A percentile compares a stretch with the other conserved stretches of the same genome.
Evolutionary conservation across 1,140 invertebrate genomes (phyloP).

Genomic region (Pinna nobilis): DNA sequence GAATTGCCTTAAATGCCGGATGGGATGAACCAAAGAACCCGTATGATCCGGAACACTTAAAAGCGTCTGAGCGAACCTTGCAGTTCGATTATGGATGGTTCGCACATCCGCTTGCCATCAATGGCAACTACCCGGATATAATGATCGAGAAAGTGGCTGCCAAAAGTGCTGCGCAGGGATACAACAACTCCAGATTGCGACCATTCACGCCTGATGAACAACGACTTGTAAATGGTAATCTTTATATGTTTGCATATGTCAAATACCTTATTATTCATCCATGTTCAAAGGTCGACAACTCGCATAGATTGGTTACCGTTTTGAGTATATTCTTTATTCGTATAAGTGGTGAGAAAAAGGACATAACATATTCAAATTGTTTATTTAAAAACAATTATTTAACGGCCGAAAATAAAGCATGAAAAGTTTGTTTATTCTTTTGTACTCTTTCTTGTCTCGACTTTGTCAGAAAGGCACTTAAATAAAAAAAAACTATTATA

Average conservation of each 20-base stretch:
- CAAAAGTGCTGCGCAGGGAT: conserved; percentile 40
- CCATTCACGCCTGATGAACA: conserved; percentile 50
- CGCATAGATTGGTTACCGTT: background rate
- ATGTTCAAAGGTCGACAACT: background rate
- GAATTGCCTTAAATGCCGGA: conserved; percentile 44
- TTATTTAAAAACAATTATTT: too few relatives aligned
- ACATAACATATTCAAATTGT: too few relatives aligned
- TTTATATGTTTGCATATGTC: background rate
- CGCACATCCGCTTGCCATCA: conserved; percentile 60
- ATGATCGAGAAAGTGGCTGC: conserved; percentile 54
- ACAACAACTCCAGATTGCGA: conserved; percentile 47
- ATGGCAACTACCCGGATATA: conserved; percentile 71
- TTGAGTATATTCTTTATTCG: too few relatives aligned
- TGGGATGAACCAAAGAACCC: conserved; percentile 43
- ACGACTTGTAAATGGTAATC: conserved; percentile 30
- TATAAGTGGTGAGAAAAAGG: too few relatives aligned
- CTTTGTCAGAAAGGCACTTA: too few relatives aligned
- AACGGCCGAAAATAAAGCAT: too few relatives aligned
- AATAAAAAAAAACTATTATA: too few relatives aligned
- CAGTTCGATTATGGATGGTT: conserved; percentile 69
- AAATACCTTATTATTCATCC: background rate
- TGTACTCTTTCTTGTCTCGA: too few relatives aligned
- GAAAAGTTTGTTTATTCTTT: too few relatives aligned
- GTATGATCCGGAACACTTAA: conserved; percentile 31
- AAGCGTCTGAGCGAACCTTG: conserved; percentile 45